These are phyloP conservation scores for Drosophila ironensis DNA, from an alignment of 1,140 invertebrate genomes.

Conservation along the genomic window DNA sequence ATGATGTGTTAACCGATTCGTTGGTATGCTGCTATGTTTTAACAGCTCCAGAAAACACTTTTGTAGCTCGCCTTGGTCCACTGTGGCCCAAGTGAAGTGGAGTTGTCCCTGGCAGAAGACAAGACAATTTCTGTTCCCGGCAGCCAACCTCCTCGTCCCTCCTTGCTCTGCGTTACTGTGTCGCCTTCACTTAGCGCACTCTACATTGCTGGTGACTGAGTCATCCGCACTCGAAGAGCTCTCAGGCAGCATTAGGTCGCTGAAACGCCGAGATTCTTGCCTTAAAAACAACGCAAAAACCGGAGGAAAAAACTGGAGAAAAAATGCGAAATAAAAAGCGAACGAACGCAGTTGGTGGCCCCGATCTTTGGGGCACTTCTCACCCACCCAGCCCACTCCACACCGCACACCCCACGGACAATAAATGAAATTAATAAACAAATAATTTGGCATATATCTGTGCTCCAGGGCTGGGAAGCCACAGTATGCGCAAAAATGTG, in stretches of 20 bases:
- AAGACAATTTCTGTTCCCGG: conserved; percentile 5
- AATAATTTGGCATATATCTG: conserved; percentile 50
- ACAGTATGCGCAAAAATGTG: conserved; percentile 46
- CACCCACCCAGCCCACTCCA: neutral
- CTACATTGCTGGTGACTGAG: conserved; percentile 30
- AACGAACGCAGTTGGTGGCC: conserved; percentile 56
- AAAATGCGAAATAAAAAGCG: conserved; percentile 33
- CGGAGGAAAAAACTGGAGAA: neutral
- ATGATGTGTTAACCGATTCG: too few species aligned
- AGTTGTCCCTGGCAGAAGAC: conserved; percentile 31
- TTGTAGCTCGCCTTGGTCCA: neutral
- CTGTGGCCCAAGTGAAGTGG: conserved; percentile 14
- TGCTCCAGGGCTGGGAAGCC: neutral
- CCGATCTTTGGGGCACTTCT: neutral
- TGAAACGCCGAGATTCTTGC: conserved; percentile 24
- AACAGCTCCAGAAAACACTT: neutral
- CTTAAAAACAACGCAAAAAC: neutral
- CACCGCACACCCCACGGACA: neutral
- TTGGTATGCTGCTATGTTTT: neutral
- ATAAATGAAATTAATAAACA: conserved; percentile 68
- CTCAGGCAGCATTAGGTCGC: conserved; percentile 26
- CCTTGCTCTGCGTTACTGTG: neutral
- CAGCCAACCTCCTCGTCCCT: too few species aligned
- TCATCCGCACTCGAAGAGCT: conserved; percentile 34
- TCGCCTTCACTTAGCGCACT: conserved; percentile 3